Base-by-base conservation (phyloP, 2,797 vertebrate genomes). In the Bradypus variegatus region DNA sequence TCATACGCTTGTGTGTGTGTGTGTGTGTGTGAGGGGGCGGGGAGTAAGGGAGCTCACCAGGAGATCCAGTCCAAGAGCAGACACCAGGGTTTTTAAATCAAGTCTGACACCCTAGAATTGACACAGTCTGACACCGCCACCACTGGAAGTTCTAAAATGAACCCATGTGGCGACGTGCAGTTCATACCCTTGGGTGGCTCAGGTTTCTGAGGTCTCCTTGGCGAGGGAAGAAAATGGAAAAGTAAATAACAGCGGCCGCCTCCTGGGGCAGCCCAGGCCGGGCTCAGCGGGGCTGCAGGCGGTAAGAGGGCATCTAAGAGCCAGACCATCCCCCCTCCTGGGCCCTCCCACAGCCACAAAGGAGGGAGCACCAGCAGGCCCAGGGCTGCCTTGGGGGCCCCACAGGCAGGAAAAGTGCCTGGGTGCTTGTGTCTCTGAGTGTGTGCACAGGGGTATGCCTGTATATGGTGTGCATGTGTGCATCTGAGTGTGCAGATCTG, bases 161-260 rank as follows among this genome's bases (percentile, higher is more conserved):
- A 72, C 87, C 27, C 2, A 0, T 8, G 13, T 6, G 10, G 72
- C 85, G 33, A 5, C 0, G 0, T 21, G 4, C 88, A 33, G 79
- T 84, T 36, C 67, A 1, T 31, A n/a, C 76, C 80, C 81, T 84
- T 25, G 9, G 84, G 82, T 10, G 3, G 72, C 88, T 81, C 81
- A 31, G 70, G 69, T 58, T 60, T 48, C 86, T 29, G 58, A 90
- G 48, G 83, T 90, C 81, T 93, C 92, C 80, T 91, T 62, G 41
- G 86, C 58, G 48, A 89, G 78, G 60, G n/a, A 91, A 65, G 86
- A 72, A 89, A 95, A 94, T 38, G 77, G 77, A 94, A 94, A 90
- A 91, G 65, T 77, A 41, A 94, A 77, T 69, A 65, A 53, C 41
- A 89, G 53, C 0, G 6, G 14, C 36, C 23, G 75, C 70, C 78